A percentile compares a stretch with the other conserved stretches of the same genome.
Evolutionary conservation across 2,797 vertebrate genomes (phyloP).

Genomic region (Nannoperca australis): DNA sequence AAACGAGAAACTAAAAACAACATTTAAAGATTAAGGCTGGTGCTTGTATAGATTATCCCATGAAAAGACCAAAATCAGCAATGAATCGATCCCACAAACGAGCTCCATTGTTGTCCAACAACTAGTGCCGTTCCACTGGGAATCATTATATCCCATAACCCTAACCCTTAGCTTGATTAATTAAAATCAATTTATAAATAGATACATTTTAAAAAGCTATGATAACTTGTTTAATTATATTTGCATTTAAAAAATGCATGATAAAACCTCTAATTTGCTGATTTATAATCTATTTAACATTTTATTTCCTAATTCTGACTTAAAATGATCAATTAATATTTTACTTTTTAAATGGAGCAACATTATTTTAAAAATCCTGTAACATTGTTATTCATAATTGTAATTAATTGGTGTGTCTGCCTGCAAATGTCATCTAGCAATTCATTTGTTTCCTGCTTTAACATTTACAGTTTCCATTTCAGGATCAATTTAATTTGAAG

Average conservation of each 20-base stretch:
- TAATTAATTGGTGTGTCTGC: neutral
- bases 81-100: neutral
- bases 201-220: neutral
- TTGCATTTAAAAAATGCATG: neutral
- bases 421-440: neutral
- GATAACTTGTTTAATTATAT: neutral
- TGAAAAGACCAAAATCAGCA: slow-evolving; percentile 15
- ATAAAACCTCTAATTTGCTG: neutral
- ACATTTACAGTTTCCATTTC: neutral
- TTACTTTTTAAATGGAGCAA: neutral
- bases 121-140: neutral
- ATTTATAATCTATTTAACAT: too few species aligned
- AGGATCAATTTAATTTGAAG: neutral
- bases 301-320: neutral
- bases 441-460: neutral
- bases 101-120: neutral
- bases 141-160: too few species aligned
- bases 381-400: neutral
- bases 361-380: neutral
- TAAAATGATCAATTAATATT: neutral
- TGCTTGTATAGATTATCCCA: neutral
- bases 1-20: slow-evolving; percentile 12
- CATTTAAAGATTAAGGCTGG: slow-evolving; percentile 10
- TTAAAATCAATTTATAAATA: neutral
- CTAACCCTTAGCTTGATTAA: neutral